Conservation (phyloP, 2,797 vertebrate species). For the Chrysocyon brachyurus region DNA sequence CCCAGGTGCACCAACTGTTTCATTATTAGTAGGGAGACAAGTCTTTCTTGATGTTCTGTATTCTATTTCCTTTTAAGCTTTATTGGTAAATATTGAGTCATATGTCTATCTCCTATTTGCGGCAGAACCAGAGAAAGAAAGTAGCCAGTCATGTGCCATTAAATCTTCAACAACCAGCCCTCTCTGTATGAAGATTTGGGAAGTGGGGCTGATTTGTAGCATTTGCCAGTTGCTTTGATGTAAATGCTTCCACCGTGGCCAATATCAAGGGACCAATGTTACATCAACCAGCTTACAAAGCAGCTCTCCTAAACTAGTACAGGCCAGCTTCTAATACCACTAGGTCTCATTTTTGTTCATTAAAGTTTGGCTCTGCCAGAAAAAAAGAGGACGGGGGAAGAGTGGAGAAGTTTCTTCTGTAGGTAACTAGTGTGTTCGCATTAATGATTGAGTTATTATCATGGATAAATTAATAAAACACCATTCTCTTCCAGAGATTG, state of each 20-base stretch:
- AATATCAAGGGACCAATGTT: background rate
- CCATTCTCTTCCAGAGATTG: background rate
- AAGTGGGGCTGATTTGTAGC: background rate
- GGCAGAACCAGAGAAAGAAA: background rate
- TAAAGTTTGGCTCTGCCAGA: background rate
- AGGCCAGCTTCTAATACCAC: background rate
- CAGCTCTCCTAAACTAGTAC: background rate
- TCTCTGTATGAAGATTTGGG: background rate
- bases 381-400: background rate
- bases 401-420: background rate
- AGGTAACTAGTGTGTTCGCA: background rate
- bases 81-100: background rate
- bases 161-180: background rate
- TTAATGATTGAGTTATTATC: background rate
- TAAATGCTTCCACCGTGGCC: background rate
- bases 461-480: slow-evolving; percentile 19
- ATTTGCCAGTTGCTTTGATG: background rate
- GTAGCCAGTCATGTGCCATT: background rate
- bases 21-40: background rate
- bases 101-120: background rate
- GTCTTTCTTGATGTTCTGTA: background rate
- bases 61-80: background rate
- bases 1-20: background rate
- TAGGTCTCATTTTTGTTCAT: background rate
- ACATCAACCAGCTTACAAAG: slow-evolving; percentile 13